Evolutionary conservation across 2,797 vertebrate species (phyloP).

Genomic region (Moxostoma hubbsi): DNA sequence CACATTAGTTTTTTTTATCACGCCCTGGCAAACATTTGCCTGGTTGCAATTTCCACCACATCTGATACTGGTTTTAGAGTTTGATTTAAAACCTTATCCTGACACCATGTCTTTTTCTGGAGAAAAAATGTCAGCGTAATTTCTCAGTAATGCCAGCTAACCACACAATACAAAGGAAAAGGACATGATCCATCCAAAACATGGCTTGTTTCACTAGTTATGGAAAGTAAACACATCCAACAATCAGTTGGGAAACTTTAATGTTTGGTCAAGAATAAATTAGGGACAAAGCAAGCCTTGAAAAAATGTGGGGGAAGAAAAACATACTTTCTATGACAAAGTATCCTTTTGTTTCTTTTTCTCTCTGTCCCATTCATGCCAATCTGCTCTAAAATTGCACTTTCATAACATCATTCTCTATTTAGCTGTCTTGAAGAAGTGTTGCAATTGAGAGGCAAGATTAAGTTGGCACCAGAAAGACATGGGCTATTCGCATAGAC

Average conservation of each 20-base stretch:
- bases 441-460: conserved; percentile 2
- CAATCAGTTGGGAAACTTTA: not conserved
- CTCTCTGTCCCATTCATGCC: not conserved
- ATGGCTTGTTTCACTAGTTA: not conserved
- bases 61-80: not conserved
- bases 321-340: not conserved
- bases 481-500: not conserved
- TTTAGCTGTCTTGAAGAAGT: not conserved
- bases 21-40: conserved; percentile 1
- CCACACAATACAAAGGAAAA: conserved; percentile 62
- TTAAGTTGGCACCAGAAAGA: conserved; percentile 8
- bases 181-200: conserved; percentile 63
- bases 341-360: not conserved
- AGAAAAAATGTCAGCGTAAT: conserved; percentile 66
- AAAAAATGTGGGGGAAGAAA: not conserved
- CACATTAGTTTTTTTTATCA: not conserved
- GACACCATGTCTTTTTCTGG: conserved; percentile 42
- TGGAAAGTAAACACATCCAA: not conserved
- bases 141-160: conserved; percentile 61
- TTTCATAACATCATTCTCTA: not conserved
- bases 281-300: not conserved
- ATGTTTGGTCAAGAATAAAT: conserved; percentile 15
- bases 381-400: not conserved
- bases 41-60: conserved; percentile 29
- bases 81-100: not conserved